A percentile compares a stretch with the other conserved stretches of the same genome.
phyloP scores from a whole-genome alignment of 1,140 invertebrate genomes.

The Pygmarrhopalites habei region DNA sequence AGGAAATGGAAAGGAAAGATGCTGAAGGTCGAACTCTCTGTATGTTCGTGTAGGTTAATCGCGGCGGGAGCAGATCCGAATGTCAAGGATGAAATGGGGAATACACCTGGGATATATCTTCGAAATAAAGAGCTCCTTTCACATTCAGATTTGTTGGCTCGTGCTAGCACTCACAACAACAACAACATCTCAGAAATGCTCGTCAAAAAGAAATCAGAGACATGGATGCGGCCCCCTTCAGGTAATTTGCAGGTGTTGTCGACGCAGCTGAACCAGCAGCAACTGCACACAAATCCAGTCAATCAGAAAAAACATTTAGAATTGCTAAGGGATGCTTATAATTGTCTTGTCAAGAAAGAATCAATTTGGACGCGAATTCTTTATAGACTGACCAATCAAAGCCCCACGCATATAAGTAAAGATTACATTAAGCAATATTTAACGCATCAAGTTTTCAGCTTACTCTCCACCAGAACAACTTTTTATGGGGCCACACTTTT shows the following conservation, averaged over 20 bases:
- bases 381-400: constrained; percentile 21
- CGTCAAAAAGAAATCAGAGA: neutral
- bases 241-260: neutral
- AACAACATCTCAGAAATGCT: neutral
- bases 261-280: neutral
- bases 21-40: no score
- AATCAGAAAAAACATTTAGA: constrained; percentile 13
- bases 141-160: constrained; percentile 44
- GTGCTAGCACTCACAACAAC: constrained; percentile 1
- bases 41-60: no score
- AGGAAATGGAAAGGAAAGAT: no score
- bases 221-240: constrained; percentile 21
- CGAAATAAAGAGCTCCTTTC: constrained; percentile 60
- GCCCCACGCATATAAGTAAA: constrained; percentile 7
- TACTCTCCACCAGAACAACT: constrained; percentile 22
- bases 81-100: constrained; percentile 58
- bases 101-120: constrained; percentile 55
- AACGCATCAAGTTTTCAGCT: constrained; percentile 12
- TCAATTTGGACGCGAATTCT: constrained; percentile 30
- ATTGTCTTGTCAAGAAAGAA: constrained; percentile 19
- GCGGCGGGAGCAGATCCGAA: constrained; percentile 77
- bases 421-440: constrained; percentile 24
- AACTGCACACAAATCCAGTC: constrained; percentile 12
- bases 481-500: constrained; percentile 24
- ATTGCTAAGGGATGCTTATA: constrained; percentile 6